These are phyloP conservation scores for Trematomus loennbergii DNA, from an alignment of 2,113 vertebrate species.

Conservation along the genomic window DNA sequence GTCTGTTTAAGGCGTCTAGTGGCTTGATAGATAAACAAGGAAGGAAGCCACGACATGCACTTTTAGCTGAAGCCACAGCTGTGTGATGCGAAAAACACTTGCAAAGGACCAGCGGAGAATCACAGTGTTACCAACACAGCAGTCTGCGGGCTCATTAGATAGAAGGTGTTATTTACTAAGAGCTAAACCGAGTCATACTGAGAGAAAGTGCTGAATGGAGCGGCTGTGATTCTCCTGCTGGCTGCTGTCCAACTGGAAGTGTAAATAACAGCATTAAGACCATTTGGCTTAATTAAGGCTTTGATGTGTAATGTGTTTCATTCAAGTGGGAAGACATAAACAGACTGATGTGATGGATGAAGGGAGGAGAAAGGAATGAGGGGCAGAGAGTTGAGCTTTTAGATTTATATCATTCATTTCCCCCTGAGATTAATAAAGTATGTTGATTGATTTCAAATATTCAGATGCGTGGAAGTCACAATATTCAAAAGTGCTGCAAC, in stretches of 20 bases:
- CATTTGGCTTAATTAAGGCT: slow-evolving; percentile 81
- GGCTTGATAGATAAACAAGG: too few relatives aligned
- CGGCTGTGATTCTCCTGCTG: slow-evolving; percentile 15
- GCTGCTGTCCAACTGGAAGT: slow-evolving; percentile 52
- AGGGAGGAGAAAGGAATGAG: neutral
- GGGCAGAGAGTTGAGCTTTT: too few relatives aligned
- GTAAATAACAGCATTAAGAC: slow-evolving; percentile 78
- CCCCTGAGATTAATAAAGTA: too few relatives aligned
- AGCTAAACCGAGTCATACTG: slow-evolving; percentile 7
- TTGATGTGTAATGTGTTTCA: slow-evolving; percentile 68
- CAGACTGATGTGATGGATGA: slow-evolving; percentile 51
- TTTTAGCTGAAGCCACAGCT: neutral
- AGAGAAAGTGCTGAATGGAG: slow-evolving; percentile 50
- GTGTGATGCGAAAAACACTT: slow-evolving; percentile 2
- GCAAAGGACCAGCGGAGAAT: neutral
- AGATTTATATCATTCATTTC: too few relatives aligned
- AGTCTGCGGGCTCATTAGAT: neutral
- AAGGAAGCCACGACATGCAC: too few relatives aligned
- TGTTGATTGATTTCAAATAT: too few relatives aligned
- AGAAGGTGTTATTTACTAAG: slow-evolving; percentile 27
- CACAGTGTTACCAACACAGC: neutral
- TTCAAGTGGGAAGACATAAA: slow-evolving; percentile 66
- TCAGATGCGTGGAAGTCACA: too few relatives aligned
- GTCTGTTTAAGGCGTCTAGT: too few relatives aligned
- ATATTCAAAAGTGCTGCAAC: too few relatives aligned